Base-by-base conservation (phyloP, 2,797 vertebrate species). In the Danio jaintianensis region DNA sequence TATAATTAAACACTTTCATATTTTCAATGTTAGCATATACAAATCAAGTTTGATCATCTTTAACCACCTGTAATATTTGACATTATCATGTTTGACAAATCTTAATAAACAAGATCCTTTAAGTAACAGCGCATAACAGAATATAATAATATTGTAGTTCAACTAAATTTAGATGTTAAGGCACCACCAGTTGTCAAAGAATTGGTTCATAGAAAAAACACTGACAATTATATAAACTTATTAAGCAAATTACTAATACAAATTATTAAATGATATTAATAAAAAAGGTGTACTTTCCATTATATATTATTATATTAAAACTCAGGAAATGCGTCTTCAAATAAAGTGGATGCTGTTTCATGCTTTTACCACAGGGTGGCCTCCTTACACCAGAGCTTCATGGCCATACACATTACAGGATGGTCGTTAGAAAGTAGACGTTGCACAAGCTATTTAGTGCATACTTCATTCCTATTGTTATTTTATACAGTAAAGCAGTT, bases 321-420 rank as follows among this genome's bases (percentile, higher is more conserved):
- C 16, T 61, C 15, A 61, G 29, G 5, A 40, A 63, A 42, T 11
- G 0, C n/a, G 42, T 63, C 61, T 29, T 29, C 29, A 29, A 29
- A 29, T 29, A 29, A 29, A 29, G 1, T 40, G 36, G 6, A 45
- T 58, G 15, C 40, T 53, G 36, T 64, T 78, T 52, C 66, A 67
- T 15, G 1, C 15, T 81, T 48, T 36, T 62, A 67, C 87, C 91
- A 81, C 77, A 71, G 84, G 91, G n/a, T 72, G 89, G 86, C 83
- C 69, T 63, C n/a, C 79, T 69, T 78, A 80, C 22, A 80, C 62
- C 45, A 82, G 38, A 13, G 61, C 50, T 15, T 20, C 12, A 6
- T 7, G 20, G 10, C 11, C 22, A 61, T n/a, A 29, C 29, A 29
- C 29, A 29, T 29, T 52, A 40, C 29, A 53, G 16, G n/a, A 22